Percentiles rank a stretch among this genome's conserved stretches.
Conservation (phyloP, 2,888 invertebrate genomes). For the Lamellibrachia columna region DNA sequence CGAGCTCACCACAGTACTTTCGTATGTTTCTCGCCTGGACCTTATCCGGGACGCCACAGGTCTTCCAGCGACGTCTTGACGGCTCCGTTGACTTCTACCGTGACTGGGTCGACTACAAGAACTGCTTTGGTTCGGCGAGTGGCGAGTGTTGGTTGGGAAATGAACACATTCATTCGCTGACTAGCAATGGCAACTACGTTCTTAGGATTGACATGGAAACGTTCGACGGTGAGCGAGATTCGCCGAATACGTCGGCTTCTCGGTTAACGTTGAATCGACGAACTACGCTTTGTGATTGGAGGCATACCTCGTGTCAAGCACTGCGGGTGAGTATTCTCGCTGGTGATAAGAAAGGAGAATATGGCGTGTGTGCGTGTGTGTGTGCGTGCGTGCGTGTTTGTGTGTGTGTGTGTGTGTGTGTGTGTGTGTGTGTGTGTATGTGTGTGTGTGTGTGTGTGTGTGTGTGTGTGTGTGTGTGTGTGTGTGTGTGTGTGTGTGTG, state of each 20-base stretch:
- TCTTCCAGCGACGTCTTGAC: background rate
- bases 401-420: too few relatives aligned
- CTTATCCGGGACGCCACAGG: background rate
- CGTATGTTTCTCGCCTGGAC: background rate
- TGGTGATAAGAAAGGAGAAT: background rate
- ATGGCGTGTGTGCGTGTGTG: too few relatives aligned
- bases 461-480: too few relatives aligned
- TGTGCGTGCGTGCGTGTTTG: too few relatives aligned
- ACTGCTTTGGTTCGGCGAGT: background rate
- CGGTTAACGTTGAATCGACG: background rate
- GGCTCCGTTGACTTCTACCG: background rate
- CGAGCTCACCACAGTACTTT: too few relatives aligned
- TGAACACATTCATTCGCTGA: background rate
- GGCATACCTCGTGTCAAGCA: background rate
- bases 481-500: too few relatives aligned
- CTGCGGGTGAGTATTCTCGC: background rate
- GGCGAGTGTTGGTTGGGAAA: conserved; percentile 5
- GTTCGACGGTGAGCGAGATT: background rate
- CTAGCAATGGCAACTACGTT: background rate
- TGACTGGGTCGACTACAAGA: background rate
- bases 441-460: too few relatives aligned
- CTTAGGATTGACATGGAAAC: conserved; percentile 6
- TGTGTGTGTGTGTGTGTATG: too few relatives aligned
- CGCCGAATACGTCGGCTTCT: background rate
- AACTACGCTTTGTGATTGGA: background rate